Base-by-base conservation (phyloP, 2,888 invertebrate species). In the Serripes groenlandicus region DNA sequence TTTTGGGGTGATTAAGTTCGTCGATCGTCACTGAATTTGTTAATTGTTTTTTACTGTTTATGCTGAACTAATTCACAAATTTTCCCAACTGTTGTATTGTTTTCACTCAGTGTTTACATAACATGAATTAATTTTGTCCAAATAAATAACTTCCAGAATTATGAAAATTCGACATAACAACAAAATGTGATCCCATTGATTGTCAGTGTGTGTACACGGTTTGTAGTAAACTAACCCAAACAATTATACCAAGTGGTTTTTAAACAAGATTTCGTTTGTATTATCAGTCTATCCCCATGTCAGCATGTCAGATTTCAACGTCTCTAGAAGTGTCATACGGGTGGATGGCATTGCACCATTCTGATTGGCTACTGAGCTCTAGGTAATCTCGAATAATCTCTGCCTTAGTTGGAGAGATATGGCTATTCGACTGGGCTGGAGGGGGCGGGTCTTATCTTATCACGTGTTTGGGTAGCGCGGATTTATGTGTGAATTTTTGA, bases 181-280 rank as follows among this genome's bases (percentile, higher is more conserved):
- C 77, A 77, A 74, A 49, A 26, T 49, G 58, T 82, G 77, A 80
- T 75, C 80, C 81, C 71, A 23, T 32, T 42, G 85, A 52, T 78
- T 85, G 81, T 76, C 52, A 23, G 32, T 81, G 85, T 85, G 85
- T 85, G 74, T 81, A 85, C 71, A 71, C 54, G 78, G 75, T 78
- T 81, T 79, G 23, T 30, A 56, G 70, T 78, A 86, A 84, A 86
- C 86, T 86, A 78, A 64, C 71, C 82, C 86, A 86, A 86, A 86
- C 86, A 76, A 77, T 81, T 64, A 70, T 35, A 84, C 77, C 77
- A 84, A 84, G 86, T 86, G 82, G 86, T 70, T 80, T 73, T 81
- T 75, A 79, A 82, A 79, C 81, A 78, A 78, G 81, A 83, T 77
- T 74, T 68, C 75, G 75, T 78, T 86, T 86, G 83, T 78, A 78